Percentiles rank a stretch among this genome's conserved stretches.
Evolutionary conservation across 1,140 invertebrate genomes (phyloP).

Genomic region (Sinella curviseta): DNA sequence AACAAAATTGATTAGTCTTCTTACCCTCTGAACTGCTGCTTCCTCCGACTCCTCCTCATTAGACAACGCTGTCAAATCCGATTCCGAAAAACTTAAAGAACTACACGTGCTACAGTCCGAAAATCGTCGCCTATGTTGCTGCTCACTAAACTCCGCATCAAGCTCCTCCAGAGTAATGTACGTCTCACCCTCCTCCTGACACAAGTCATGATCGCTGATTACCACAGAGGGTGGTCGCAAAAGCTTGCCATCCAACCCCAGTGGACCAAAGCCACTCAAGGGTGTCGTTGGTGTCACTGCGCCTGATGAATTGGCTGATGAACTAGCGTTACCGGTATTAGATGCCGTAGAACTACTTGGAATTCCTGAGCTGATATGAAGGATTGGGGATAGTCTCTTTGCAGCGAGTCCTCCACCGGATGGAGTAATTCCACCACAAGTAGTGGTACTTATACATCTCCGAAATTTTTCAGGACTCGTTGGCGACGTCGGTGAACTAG

Average conservation of each 20-base stretch:
- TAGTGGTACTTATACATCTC: neutral
- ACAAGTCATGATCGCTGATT: slow-evolving; percentile 47
- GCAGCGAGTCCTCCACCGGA: neutral
- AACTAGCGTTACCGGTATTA: neutral
- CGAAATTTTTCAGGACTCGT: neutral
- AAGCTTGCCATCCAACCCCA: neutral
- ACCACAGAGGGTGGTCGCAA: slow-evolving; percentile 46
- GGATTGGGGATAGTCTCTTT: neutral
- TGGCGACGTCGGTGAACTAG: neutral
- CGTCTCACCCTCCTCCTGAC: slow-evolving; percentile 36
- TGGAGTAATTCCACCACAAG: neutral
- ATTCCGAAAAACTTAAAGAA: slow-evolving; percentile 44
- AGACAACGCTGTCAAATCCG: slow-evolving; percentile 31
- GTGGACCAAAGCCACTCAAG: neutral
- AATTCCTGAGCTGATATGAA: neutral
- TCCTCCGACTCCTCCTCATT: slow-evolving; percentile 36
- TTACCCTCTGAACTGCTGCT: slow-evolving; percentile 34
- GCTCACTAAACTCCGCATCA: slow-evolving; percentile 41
- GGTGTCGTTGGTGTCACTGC: neutral
- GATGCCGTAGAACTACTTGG: neutral
- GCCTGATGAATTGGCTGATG: neutral
- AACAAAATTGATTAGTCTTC: neutral
- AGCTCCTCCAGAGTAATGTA: slow-evolving; percentile 45
- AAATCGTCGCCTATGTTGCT: slow-evolving; percentile 35
- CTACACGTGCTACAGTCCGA: slow-evolving; percentile 46